A percentile compares a stretch with the other conserved stretches of the same genome.
Conservation (phyloP, 2,888 invertebrate genomes). For the Conomelus anceps region DNA sequence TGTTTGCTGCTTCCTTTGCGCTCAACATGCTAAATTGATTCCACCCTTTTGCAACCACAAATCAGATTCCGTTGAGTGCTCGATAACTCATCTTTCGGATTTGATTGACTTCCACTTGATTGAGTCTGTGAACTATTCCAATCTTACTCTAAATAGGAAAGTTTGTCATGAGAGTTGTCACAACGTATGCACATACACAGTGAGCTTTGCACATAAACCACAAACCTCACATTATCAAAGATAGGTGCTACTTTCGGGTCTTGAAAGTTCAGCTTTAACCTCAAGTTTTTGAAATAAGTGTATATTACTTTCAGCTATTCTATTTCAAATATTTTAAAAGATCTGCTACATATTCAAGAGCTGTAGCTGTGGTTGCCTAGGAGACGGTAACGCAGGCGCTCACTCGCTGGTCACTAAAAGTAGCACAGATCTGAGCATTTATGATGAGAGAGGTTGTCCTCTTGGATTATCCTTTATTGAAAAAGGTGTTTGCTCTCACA, state of each 20-base stretch:
- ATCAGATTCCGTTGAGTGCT: background rate
- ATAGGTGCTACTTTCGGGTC: background rate
- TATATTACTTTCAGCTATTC: background rate
- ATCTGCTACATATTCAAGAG: background rate
- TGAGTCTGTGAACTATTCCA: background rate
- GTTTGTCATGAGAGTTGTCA: background rate
- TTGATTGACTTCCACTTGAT: background rate
- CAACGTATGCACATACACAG: background rate
- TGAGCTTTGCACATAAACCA: too few species aligned
- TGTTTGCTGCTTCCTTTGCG: background rate
- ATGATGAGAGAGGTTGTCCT: background rate
- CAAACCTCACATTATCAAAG: background rate
- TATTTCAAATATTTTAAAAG: background rate
- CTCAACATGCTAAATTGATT: background rate
- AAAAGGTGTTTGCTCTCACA: background rate
- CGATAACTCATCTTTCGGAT: background rate
- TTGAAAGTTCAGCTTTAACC: too few species aligned
- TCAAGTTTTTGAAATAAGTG: too few species aligned
- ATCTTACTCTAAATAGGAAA: background rate
- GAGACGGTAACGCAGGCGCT: background rate
- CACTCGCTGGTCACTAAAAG: background rate
- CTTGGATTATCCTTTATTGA: background rate
- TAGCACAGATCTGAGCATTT: background rate
- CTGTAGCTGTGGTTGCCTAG: background rate
- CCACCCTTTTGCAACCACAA: background rate